Evolutionary conservation across 2,113 vertebrate genomes (phyloP).

Genomic region (Cepphus grylle): DNA sequence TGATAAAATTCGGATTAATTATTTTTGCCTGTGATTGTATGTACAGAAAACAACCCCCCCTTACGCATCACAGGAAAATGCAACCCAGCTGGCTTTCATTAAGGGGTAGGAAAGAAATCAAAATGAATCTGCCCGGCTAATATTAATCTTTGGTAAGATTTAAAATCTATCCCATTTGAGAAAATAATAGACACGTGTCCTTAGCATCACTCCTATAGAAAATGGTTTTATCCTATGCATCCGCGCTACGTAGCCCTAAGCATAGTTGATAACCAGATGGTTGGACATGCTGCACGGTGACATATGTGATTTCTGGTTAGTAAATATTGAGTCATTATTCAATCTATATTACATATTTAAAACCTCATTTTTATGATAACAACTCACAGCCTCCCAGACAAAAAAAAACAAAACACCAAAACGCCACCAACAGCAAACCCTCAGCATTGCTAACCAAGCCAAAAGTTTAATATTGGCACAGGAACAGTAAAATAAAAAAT

Average conservation of each 20-base stretch:
- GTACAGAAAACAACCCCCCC: neutral
- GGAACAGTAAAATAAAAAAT: neutral
- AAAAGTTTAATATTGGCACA: neutral
- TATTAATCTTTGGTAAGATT: neutral
- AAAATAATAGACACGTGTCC: neutral
- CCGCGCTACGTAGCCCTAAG: neutral
- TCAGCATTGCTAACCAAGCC: neutral
- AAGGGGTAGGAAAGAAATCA: neutral
- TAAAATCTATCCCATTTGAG: neutral
- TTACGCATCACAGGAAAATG: neutral
- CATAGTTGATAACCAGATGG: neutral
- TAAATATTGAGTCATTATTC: neutral
- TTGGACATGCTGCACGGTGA: neutral
- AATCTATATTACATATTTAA: neutral
- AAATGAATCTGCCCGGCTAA: neutral
- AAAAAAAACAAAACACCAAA: neutral
- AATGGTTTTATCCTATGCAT: neutral
- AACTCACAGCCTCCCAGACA: neutral
- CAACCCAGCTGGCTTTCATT: neutral
- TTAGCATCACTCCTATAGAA: neutral
- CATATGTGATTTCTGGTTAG: neutral
- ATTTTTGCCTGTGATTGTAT: neutral
- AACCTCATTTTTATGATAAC: neutral
- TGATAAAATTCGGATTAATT: neutral
- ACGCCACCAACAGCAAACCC: neutral